phyloP scores from a whole-genome alignment of 2,113 vertebrate species.

The Dicentrarchus labrax region DNA sequence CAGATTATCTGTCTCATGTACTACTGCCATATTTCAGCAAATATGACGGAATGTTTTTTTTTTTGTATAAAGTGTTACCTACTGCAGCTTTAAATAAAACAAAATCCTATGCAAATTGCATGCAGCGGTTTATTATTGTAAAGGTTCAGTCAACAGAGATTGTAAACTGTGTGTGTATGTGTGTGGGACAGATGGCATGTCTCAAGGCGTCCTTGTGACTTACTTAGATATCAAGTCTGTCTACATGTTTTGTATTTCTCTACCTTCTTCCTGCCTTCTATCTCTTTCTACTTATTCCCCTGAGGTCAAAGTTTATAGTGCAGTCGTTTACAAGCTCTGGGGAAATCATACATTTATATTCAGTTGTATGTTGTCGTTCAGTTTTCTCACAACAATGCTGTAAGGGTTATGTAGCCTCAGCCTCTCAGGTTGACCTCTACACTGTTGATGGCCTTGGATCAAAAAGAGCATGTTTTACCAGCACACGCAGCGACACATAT shows the following conservation, averaged over 20 bases:
- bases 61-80: no score
- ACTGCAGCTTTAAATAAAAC: conserved; percentile 27
- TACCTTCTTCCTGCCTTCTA: neutral
- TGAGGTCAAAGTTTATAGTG: neutral
- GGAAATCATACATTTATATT: neutral
- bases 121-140: conserved; percentile 27
- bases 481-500: conserved; percentile 62
- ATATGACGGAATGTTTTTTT: no score
- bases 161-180: conserved; percentile 3
- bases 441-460: conserved; percentile 32
- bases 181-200: conserved; percentile 38
- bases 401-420: neutral
- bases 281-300: neutral
- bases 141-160: conserved; percentile 36
- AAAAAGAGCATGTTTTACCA: conserved; percentile 53
- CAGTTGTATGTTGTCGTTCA: neutral
- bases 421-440: conserved; percentile 44
- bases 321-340: neutral
- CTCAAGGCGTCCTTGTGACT: conserved; percentile 28
- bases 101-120: conserved; percentile 25
- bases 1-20: no score
- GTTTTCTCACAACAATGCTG: neutral
- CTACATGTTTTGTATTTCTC: conserved; percentile 12
- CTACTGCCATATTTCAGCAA: no score
- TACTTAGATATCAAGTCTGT: conserved; percentile 35